Conservation (phyloP, 2,888 invertebrate genomes). For the Apotomis betuletana region DNA sequence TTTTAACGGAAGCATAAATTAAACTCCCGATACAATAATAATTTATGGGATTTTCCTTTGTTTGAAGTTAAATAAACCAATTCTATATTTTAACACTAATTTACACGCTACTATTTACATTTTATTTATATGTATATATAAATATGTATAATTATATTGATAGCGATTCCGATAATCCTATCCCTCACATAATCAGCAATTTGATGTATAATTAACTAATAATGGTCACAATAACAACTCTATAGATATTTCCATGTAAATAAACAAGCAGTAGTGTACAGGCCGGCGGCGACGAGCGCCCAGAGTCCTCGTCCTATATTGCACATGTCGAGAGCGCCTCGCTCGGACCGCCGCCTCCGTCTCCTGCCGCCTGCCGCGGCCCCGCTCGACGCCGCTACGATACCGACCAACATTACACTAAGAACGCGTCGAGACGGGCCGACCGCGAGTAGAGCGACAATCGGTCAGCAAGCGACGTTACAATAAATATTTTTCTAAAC, state of each 20-base stretch:
- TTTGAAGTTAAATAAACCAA: slow-evolving; percentile 83
- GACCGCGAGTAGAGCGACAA: slow-evolving; percentile 52
- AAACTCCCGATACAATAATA: slow-evolving; percentile 82
- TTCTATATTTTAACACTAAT: slow-evolving; percentile 82
- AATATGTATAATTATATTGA: slow-evolving; percentile 83
- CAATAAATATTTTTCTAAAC: slow-evolving; percentile 81
- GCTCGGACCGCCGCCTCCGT: slow-evolving; percentile 46
- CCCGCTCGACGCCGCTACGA: slow-evolving; percentile 40
- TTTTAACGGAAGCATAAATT: slow-evolving; percentile 81
- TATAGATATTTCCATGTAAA: slow-evolving; percentile 82
- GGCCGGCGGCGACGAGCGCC: slow-evolving; percentile 63
- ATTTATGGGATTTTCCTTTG: slow-evolving; percentile 82
- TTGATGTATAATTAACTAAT: slow-evolving; percentile 83
- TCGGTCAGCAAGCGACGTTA: slow-evolving; percentile 68
- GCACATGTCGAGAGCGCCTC: slow-evolving; percentile 70
- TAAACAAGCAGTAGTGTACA: slow-evolving; percentile 80
- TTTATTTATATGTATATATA: slow-evolving; percentile 83
- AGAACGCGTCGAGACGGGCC: slow-evolving; percentile 47
- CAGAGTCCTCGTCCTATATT: slow-evolving; percentile 70
- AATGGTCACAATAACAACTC: slow-evolving; percentile 83
- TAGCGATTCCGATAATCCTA: slow-evolving; percentile 79
- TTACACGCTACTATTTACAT: slow-evolving; percentile 82
- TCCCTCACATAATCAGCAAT: slow-evolving; percentile 77
- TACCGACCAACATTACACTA: slow-evolving; percentile 45
- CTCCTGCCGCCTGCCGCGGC: slow-evolving; percentile 35